Base-by-base conservation (phyloP, 2,113 vertebrate species). In the Callopanchax toddi region DNA sequence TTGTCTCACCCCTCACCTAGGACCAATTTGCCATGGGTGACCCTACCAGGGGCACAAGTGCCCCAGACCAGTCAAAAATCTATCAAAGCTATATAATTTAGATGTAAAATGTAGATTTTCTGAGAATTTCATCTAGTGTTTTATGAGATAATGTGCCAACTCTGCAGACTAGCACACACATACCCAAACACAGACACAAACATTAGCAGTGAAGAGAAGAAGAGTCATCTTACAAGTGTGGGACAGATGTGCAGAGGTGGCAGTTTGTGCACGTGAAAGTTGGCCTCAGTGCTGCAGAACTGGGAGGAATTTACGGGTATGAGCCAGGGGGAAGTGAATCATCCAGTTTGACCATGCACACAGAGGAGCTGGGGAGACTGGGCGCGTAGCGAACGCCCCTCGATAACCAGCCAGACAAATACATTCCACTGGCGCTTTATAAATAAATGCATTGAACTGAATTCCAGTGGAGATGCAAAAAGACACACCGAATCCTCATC, bases 291-390 rank as follows among this genome's bases (percentile, higher is more conserved):
- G 73, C 60, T 49, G 62, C 66, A 77, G 42, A 78, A 50, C 39
- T 59, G 63, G 67, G 67, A 66, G 78, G 78, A 79, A 76, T 82
- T 79, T 73, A 78, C 13, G 18, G 59, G 48, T n/a, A 83, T 79
- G 63, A 64, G 65, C 76, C 55, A 57, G 69, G 78, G 60, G 76
- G 63, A 82, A 82, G 69, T 90, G 80, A 89, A 67, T 90, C 85
- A 87, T 85, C 80, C 48, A 49, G 49, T 68, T 61, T 76, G 67
- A 58, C 62, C 64, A 59, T 71, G n/a, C 67, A 51, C 63, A 32
- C 32, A 76, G 63, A 51, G 17, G 67, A 74, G 62, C 55, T 45
- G 56, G 61, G 73, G 70, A 82, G 74, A 69, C 50, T 9, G 61
- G 53, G 81, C 63, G 60, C 58, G 63, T 17, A 60, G 57, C 26